Evolutionary conservation across 2,797 vertebrate genomes (phyloP).

Genomic region (Mallotus villosus): DNA sequence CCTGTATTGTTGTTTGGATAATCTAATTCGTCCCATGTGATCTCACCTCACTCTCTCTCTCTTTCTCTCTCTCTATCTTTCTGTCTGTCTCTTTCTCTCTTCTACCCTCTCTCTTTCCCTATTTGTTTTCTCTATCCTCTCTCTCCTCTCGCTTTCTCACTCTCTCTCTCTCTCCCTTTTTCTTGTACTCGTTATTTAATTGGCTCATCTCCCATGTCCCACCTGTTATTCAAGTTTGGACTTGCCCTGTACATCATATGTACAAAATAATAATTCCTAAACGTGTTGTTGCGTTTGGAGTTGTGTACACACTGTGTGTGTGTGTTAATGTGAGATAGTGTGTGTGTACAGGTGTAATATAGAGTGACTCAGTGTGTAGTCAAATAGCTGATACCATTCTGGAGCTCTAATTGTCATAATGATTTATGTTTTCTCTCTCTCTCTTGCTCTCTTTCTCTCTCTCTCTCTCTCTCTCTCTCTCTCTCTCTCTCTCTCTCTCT

Average conservation of each 20-base stretch:
- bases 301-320: not conserved
- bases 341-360: not conserved
- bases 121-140: not conserved
- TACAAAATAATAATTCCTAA: not conserved
- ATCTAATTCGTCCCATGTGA: slow-evolving; percentile 11
- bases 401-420: slow-evolving; percentile 16
- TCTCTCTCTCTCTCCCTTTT: not conserved
- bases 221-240: not conserved
- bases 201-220: not conserved
- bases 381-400: slow-evolving; percentile 11
- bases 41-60: not conserved
- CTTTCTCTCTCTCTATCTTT: not conserved
- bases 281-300: not conserved
- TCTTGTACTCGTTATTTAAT: too few species aligned
- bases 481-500: not conserved
- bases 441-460: not conserved
- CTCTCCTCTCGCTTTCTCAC: not conserved
- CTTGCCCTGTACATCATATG: not conserved
- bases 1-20: slow-evolving; percentile 32
- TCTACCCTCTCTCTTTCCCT: not conserved
- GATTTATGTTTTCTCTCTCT: not conserved
- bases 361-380: slow-evolving; percentile 17
- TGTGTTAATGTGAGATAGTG: not conserved
- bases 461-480: not conserved
- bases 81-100: not conserved